These are phyloP conservation scores for Pseudoatta argentina DNA, from an alignment of 1,140 invertebrate genomes.

Conservation along the genomic window DNA sequence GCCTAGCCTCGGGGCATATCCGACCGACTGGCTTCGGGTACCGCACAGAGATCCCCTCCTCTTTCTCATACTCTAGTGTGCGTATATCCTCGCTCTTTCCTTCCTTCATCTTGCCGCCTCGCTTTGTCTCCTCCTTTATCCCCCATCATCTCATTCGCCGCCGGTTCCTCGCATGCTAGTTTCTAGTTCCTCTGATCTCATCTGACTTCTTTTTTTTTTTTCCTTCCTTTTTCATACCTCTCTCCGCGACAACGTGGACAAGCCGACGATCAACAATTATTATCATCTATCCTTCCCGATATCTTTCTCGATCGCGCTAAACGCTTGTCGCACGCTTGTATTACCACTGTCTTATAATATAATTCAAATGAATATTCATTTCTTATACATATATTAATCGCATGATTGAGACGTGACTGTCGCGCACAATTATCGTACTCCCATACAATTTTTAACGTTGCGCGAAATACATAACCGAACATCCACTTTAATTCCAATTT, in stretches of 20 bases:
- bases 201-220: conserved; percentile 15
- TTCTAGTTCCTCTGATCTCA: conserved; percentile 66
- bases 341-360: not conserved
- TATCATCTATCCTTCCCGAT: conserved; percentile 23
- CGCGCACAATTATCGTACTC: not conserved
- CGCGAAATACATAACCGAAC: not conserved
- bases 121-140: conserved; percentile 57
- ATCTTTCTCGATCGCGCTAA: not conserved
- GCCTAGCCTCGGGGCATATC: conserved; percentile 85
- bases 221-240: not conserved
- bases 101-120: conserved; percentile 44
- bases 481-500: conserved; percentile 13
- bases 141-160: conserved; percentile 13
- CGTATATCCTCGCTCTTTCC: conserved; percentile 42
- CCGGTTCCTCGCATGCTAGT: conserved; percentile 64
- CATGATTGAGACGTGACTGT: not conserved
- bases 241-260: not conserved
- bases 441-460: not conserved
- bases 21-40: conserved; percentile 85
- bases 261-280: conserved; percentile 41
- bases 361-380: conserved; percentile 44
- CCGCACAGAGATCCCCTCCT: conserved; percentile 78
- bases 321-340: not conserved
- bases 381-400: not conserved
- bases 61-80: conserved; percentile 51